phyloP scores from a whole-genome alignment of 2,888 invertebrate species.

The Hemithea aestivaria region DNA sequence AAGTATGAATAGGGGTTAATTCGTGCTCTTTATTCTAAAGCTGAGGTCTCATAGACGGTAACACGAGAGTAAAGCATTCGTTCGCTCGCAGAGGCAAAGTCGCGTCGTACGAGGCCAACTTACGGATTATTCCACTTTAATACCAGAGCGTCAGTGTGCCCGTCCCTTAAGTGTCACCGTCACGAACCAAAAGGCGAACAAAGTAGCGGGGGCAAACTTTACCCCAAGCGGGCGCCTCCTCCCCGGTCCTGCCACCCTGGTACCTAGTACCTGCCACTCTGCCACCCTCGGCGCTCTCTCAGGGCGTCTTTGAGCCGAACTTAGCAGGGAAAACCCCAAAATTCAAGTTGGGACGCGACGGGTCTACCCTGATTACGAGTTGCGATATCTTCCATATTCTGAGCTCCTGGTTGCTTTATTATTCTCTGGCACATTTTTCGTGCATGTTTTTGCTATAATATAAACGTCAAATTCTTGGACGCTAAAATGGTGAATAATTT shows the following conservation, averaged over 20 bases:
- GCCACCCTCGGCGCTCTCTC: constrained; percentile 68
- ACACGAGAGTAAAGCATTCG: no score
- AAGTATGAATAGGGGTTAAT: no score
- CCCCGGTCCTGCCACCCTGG: constrained; percentile 63
- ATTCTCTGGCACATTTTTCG: constrained; percentile 10
- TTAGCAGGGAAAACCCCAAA: constrained; percentile 75
- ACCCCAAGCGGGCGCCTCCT: constrained; percentile 57
- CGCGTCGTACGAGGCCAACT: constrained; percentile 11
- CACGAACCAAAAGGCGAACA: constrained; percentile 76
- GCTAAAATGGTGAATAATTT: no score
- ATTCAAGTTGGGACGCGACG: constrained; percentile 54
- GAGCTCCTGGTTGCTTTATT: constrained; percentile 49
- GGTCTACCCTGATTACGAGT: constrained; percentile 69
- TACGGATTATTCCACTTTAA: constrained; percentile 53
- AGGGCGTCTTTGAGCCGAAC: constrained; percentile 76
- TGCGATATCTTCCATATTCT: constrained; percentile 72
- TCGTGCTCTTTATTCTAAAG: no score
- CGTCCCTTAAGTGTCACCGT: constrained; percentile 77
- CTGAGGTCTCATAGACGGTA: no score
- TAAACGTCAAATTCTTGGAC: no score
- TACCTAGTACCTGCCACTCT: constrained; percentile 47
- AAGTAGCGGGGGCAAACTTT: constrained; percentile 77
- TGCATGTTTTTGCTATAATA: no score
- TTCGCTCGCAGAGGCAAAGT: constrained; percentile 3
- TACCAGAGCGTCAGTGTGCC: constrained; percentile 55